Evolutionary conservation across 2,113 vertebrate species (phyloP).

Genomic region (Myiagra hebetior): DNA sequence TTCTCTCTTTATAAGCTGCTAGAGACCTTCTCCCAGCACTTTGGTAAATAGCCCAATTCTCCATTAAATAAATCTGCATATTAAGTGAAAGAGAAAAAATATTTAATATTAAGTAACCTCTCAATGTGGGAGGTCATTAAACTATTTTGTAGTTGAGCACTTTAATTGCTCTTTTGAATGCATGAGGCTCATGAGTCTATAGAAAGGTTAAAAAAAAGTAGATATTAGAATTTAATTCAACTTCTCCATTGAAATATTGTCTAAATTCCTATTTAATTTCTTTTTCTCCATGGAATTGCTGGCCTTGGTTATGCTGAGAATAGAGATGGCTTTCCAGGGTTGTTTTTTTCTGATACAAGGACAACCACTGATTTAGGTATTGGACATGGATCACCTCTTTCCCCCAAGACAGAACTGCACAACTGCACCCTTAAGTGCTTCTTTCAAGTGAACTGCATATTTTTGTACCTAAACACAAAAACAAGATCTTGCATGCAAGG

Average conservation of each 20-base stretch:
- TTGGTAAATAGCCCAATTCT: not conserved
- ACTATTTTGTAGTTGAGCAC: not conserved
- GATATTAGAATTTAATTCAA: not conserved
- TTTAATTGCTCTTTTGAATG: not conserved
- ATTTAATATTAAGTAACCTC: not conserved
- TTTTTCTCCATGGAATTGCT: not conserved
- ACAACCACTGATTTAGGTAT: not conserved
- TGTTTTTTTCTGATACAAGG: not conserved
- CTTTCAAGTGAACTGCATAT: not conserved
- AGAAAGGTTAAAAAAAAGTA: not conserved
- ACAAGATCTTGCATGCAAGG: rapidly evolving
- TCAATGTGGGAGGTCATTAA: not conserved
- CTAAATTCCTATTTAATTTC: not conserved
- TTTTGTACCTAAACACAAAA: not conserved
- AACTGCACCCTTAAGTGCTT: not conserved
- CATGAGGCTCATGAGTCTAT: not conserved
- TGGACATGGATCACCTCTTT: not conserved
- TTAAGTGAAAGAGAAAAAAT: not conserved
- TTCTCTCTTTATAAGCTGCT: not conserved
- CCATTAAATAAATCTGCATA: not conserved
- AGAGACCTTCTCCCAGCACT: not conserved
- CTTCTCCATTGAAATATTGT: not conserved
- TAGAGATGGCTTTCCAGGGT: not conserved
- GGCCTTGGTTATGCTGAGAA: not conserved
- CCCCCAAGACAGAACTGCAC: not conserved